phyloP scores from a whole-genome alignment of 1,140 invertebrate genomes.

The Cyclargus thomasi region DNA sequence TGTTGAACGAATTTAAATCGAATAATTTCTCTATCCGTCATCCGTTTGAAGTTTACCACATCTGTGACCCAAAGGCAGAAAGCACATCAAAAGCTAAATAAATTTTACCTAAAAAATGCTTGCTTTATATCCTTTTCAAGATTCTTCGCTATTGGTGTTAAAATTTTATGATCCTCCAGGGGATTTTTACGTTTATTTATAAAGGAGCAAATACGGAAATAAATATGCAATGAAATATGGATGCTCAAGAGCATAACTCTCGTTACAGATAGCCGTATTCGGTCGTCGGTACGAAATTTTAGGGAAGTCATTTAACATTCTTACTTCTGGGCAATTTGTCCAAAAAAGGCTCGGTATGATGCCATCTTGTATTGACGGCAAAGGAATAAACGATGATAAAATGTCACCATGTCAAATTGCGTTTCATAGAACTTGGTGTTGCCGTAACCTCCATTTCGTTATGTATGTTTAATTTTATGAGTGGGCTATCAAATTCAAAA shows the following conservation, averaged over 20 bases:
- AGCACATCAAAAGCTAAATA: no score
- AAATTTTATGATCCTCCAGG: no score
- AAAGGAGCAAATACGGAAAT: background rate
- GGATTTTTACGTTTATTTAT: no score
- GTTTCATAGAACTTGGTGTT: slow-evolving; percentile 17
- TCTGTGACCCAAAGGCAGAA: no score
- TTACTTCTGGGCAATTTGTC: slow-evolving; percentile 2
- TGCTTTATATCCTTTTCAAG: no score
- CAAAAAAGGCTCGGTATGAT: background rate
- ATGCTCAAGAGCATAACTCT: background rate
- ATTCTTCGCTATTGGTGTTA: no score
- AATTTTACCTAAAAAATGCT: no score
- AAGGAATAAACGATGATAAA: background rate
- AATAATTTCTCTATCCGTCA: no score
- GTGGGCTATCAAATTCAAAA: background rate
- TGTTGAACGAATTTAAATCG: no score
- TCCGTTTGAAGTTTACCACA: no score
- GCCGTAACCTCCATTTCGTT: slow-evolving; percentile 26
- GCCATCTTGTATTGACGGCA: background rate
- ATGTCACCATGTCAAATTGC: slow-evolving; percentile 15
- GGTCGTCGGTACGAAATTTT: background rate
- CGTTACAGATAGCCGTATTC: background rate
- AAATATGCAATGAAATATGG: background rate
- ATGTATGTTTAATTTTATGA: background rate
- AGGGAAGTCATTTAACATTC: slow-evolving; percentile 7